Percentiles rank a stretch among this genome's conserved stretches.
Evolutionary conservation across 2,888 invertebrate species (phyloP).

Genomic region (Cylloceria caligata): DNA sequence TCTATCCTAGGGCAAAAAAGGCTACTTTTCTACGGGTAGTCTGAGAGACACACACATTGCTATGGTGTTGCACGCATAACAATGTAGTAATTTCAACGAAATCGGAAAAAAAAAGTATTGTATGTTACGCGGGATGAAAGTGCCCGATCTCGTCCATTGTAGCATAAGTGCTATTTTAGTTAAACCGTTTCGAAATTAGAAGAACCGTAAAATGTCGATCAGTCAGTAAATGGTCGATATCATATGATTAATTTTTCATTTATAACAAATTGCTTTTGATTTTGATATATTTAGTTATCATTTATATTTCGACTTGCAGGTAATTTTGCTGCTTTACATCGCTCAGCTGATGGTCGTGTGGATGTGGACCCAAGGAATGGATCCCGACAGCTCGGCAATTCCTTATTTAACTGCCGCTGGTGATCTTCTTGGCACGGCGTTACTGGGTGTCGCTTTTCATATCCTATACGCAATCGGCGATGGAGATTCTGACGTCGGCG

Average conservation of each 20-base stretch:
- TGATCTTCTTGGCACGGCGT: conserved; percentile 93
- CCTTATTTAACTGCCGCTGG: conserved; percentile 96
- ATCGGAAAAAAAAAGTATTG: too few relatives aligned
- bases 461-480: conserved; percentile 91
- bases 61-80: too few relatives aligned
- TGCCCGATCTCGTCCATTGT: too few relatives aligned
- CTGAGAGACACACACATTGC: too few relatives aligned
- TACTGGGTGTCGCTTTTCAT: conserved; percentile 91
- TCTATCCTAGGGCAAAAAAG: too few relatives aligned
- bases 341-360: conserved; percentile 93
- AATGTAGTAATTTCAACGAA: too few relatives aligned
- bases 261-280: background rate
- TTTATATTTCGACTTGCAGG: conserved; percentile 80
- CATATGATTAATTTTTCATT: background rate
- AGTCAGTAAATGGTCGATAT: too few relatives aligned
- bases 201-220: too few relatives aligned
- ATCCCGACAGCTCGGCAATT: conserved; percentile 96
- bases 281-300: background rate
- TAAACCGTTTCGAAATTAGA: too few relatives aligned
- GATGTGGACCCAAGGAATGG: conserved; percentile 93
- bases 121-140: too few relatives aligned
- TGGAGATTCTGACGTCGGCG: conserved; percentile 90
- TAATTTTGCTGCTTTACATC: conserved; percentile 90
- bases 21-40: too few relatives aligned
- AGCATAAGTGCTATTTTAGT: too few relatives aligned